Evolutionary conservation across 2,888 invertebrate species (phyloP), one percentile per base, ranked within the genome.

Genomic region (Patella caerulea): DNA sequence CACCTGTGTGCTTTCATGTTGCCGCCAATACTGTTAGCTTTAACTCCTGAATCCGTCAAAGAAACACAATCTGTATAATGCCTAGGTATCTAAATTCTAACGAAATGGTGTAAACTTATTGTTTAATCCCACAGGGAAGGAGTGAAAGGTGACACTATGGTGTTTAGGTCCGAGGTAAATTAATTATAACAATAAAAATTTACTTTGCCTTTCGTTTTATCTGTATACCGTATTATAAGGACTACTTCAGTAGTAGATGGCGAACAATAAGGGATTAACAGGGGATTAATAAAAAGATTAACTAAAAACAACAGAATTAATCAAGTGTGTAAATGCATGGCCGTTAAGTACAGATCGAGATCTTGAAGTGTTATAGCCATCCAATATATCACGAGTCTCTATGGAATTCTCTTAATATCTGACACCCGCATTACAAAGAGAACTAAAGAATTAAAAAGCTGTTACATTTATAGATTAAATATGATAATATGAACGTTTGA

Each of bases 221-320:
- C 24, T 24, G 11, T 65, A 12, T 65, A 29, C 29, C 29, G 65
- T 65, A 65, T 24, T 3, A 65, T 65, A 65, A 19, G 19, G 65
- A 65, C 24, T 65, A 45, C 45, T 45, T 45, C 45, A 45, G 45
- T 45, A 45, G 7, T 9, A 45, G 9, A 45, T 45, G 45, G 9
- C 45, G 45, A 45, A 45, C 45, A 45, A 45, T 45, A 9, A 45
- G 45, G 45, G 45, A 45, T 45, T 45, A 45, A 9, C 45, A 9
- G 45, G 9, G 12, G 65, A 65, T 24, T 24, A 19, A 19, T 15
- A 11, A 24, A 65, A 65, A 65, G 65, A 65, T 65, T 65, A 65
- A n/a, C 65, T 65, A 12, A 65, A 65, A 14, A 65, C 24, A 65
- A 65, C 65, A 65, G 24, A 65, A 65, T 65, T 24, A 65, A 65